Conservation (phyloP, 2,113 vertebrate species). For the Oxyura jamaicensis region DNA sequence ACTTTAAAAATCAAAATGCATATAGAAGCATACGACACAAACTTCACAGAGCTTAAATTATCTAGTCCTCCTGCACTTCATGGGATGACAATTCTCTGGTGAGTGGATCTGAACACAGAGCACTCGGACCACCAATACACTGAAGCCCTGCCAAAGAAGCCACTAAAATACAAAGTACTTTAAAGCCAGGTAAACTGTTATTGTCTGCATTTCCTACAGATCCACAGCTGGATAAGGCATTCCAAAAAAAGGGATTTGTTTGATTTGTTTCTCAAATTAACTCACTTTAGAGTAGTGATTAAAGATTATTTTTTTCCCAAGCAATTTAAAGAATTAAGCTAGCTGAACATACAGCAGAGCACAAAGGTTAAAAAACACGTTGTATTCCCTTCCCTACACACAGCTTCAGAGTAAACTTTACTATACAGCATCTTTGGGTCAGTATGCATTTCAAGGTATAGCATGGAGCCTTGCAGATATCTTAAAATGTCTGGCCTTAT, state of each 20-base stretch:
- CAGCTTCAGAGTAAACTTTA: background rate
- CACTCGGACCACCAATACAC: background rate
- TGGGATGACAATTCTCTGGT: background rate
- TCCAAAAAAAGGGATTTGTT: slow-evolving; percentile 14
- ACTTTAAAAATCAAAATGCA: background rate
- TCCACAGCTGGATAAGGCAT: slow-evolving; percentile 1
- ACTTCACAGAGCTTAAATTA: slow-evolving; percentile 32
- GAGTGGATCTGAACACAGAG: slow-evolving; percentile 12
- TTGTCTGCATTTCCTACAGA: background rate
- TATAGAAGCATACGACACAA: background rate
- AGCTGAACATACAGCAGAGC: background rate
- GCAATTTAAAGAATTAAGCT: background rate
- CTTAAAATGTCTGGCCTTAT: background rate
- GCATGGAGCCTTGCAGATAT: background rate
- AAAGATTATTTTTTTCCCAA: background rate
- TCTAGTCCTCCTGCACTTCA: background rate
- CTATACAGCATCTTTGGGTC: background rate
- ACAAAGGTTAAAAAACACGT: background rate
- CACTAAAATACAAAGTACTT: background rate
- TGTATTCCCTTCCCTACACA: background rate
- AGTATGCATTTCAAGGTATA: background rate
- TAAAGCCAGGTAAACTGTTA: background rate
- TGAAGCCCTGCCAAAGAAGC: background rate
- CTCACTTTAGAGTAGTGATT: background rate
- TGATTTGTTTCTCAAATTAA: slow-evolving; percentile 16